Evolutionary conservation across 1,140 invertebrate species (phyloP), one percentile per base, ranked within the genome.

Genomic region (Pseudomyrmex dendroicus): DNA sequence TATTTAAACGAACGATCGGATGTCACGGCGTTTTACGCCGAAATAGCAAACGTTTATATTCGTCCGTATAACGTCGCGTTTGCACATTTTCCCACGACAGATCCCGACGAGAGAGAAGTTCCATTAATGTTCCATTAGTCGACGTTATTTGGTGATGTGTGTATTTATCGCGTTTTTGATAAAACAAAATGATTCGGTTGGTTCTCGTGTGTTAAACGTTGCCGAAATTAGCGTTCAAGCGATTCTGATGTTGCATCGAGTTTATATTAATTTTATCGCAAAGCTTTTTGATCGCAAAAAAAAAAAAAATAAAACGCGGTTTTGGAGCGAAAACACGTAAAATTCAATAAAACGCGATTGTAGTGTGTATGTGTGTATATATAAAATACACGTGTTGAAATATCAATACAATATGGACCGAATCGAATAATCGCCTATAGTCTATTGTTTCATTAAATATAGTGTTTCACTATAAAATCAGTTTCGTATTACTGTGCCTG

Each of bases 1-100:
- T 70, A 70, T 70, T 70, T 78, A 78, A 35, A 78, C 64, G 57
- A 59, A 66, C 12, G 12, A 59, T 72, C n/a, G 63, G 70, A 15
- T 25, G 50, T 61, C 44, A 48, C 66, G 15, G 44, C n/a, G n/a
- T 48, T 3, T 25, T 68, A 25, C 25, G 12, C 2, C 54, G 3
- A 70, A 10, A 72, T 59, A 80, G 15, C 22, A 61, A 80, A 68
- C 12, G 57, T 78, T 13, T 57, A 59, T 35, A 35, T 70, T 15
- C 10, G 50, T 13, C n/a, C 66, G 52, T 22, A 25, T 25, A 13
- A 50, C 12, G 50, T 64, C 2, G 12, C 50, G 13, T 66, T 22
- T 67, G 8, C 17, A n/a, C 10, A 20, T 66, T 44, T 44, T 54
- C 3, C 9, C n/a, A 68, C 20, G 1, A 35, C 35, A 5, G 35